Evolutionary conservation across 2,888 invertebrate species (phyloP).

Genomic region (Pterostichus madidus): DNA sequence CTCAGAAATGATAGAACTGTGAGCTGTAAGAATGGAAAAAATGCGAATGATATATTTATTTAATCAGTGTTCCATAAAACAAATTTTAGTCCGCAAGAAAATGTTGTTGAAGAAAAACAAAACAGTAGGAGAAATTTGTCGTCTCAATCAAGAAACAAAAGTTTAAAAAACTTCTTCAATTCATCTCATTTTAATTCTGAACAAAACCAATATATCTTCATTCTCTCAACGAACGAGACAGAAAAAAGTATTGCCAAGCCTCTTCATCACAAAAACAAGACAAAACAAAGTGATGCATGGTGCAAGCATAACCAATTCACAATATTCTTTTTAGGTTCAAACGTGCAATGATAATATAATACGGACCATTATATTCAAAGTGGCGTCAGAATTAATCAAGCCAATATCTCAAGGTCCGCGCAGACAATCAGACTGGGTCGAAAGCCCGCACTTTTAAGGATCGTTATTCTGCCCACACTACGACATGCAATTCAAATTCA

Average conservation of each 20-base stretch:
- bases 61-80: too few species aligned
- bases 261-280: slow-evolving; percentile 7
- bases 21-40: too few species aligned
- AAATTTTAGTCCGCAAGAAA: too few species aligned
- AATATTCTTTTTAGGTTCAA: slow-evolving; percentile 51
- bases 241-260: slow-evolving; percentile 31
- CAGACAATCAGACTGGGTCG: slow-evolving; percentile 54
- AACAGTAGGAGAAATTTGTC: slow-evolving; percentile 3
- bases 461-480: slow-evolving; percentile 47
- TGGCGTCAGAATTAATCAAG: slow-evolving; percentile 66
- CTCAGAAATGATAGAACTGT: too few species aligned
- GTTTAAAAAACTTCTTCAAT: slow-evolving; percentile 37
- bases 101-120: too few species aligned
- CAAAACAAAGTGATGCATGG: slow-evolving; percentile 39
- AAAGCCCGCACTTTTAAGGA: slow-evolving; percentile 22
- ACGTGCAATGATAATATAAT: slow-evolving; percentile 64
- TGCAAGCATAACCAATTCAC: slow-evolving; percentile 51
- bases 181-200: slow-evolving; percentile 51
- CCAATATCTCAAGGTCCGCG: slow-evolving; percentile 60
- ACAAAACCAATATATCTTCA: slow-evolving; percentile 53
- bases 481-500: slow-evolving; percentile 31
- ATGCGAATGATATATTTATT: too few species aligned
- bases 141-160: slow-evolving; percentile 46
- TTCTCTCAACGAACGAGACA: slow-evolving; percentile 6
- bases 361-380: slow-evolving; percentile 64